Conservation (phyloP, 2,888 invertebrate species). For the Drosophila conformis region DNA sequence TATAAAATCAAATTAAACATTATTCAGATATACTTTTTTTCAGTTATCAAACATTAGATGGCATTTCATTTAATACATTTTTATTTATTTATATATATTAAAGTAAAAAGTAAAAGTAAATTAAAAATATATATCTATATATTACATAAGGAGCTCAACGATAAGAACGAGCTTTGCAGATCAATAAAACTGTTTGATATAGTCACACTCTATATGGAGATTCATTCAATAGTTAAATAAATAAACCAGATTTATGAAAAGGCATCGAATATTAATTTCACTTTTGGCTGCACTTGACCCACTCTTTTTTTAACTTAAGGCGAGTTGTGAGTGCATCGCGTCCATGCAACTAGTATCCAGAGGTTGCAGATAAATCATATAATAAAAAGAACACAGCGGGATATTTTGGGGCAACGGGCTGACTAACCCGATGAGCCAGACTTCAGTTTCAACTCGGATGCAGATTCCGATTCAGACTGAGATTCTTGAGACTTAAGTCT, state of each 20-base stretch:
- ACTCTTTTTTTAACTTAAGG: slow-evolving; percentile 63
- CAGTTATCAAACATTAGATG: neutral
- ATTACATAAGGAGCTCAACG: neutral
- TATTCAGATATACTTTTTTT: neutral
- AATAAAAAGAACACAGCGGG: slow-evolving; percentile 75
- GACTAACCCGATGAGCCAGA: slow-evolving; percentile 13
- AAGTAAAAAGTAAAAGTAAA: neutral
- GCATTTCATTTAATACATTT: neutral
- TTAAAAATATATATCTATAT: neutral
- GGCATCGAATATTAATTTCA: slow-evolving; percentile 73
- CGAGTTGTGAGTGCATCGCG: slow-evolving; percentile 42
- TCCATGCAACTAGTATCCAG: slow-evolving; percentile 23
- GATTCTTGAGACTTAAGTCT: slow-evolving; percentile 15
- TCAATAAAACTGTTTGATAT: neutral
- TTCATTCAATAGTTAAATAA: neutral
- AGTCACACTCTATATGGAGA: neutral
- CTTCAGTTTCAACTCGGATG: slow-evolving; percentile 1
- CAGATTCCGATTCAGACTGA: neutral
- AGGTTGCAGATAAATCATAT: slow-evolving; percentile 73
- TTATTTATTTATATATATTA: neutral
- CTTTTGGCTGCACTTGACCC: slow-evolving; percentile 81
- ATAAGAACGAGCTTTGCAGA: neutral
- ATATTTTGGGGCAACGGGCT: slow-evolving; percentile 43
- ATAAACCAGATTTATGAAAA: slow-evolving; percentile 28
- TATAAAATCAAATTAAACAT: neutral